phyloP scores from a whole-genome alignment of 1,140 invertebrate species.

The Gryllus bimaculatus region DNA sequence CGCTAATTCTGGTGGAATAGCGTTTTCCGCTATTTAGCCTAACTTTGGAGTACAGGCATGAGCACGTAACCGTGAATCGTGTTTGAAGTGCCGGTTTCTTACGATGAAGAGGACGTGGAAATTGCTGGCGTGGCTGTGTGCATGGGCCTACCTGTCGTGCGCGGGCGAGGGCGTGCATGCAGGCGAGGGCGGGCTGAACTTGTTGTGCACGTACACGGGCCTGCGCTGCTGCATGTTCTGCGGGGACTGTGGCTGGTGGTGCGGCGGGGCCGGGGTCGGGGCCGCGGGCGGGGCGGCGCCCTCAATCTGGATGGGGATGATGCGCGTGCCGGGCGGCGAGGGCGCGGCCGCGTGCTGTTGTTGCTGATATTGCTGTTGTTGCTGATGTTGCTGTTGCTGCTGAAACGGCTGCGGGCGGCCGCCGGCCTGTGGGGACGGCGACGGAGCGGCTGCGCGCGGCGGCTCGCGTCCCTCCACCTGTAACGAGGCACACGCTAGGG shows the following conservation, averaged over 20 bases:
- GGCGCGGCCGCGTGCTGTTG: slow-evolving; percentile 16
- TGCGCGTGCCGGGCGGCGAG: slow-evolving; percentile 27
- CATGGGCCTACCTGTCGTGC: not conserved
- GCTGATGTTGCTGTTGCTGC: slow-evolving; percentile 2
- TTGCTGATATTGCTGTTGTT: slow-evolving; percentile 10
- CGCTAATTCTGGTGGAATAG: no score
- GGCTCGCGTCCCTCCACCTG: slow-evolving; percentile 28
- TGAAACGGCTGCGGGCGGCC: not conserved
- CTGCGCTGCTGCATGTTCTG: slow-evolving; percentile 26
- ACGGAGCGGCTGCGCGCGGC: not conserved
- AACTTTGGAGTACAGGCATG: no score
- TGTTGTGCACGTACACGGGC: slow-evolving; percentile 25
- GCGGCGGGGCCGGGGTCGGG: slow-evolving; percentile 23
- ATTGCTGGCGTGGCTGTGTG: no score
- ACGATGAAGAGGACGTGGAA: no score
- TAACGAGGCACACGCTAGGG: slow-evolving; percentile 10
- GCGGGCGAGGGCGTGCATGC: not conserved
- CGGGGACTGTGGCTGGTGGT: slow-evolving; percentile 16
- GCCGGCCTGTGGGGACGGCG: no score
- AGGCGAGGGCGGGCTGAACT: slow-evolving; percentile 23
- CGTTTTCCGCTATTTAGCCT: no score
- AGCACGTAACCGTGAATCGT: no score
- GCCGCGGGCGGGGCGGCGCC: slow-evolving; percentile 28
- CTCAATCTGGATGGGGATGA: slow-evolving; percentile 43
- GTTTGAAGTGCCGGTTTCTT: no score